Percentiles rank a stretch among this genome's conserved stretches.
Conservation (phyloP, 2,113 vertebrate species). For the Podarcis cretensis region DNA sequence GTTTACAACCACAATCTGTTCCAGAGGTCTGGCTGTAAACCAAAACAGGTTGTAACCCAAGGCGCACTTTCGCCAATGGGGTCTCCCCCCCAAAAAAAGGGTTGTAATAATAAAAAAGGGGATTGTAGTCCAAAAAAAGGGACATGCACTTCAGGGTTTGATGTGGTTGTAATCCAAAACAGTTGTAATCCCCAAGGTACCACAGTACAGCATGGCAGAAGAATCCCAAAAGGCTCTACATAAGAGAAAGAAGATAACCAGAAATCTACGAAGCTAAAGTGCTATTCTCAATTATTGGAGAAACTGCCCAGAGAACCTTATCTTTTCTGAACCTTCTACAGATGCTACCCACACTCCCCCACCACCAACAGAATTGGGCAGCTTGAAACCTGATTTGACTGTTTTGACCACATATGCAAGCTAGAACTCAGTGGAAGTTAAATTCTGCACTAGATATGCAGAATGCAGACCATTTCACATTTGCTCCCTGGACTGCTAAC, state of each 20-base stretch:
- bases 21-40: too few relatives aligned
- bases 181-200: too few relatives aligned
- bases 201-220: neutral
- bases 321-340: neutral
- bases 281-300: neutral
- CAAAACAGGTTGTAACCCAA: too few relatives aligned
- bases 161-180: too few relatives aligned
- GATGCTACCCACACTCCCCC: neutral
- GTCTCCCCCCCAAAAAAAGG: too few relatives aligned
- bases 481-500: conserved; percentile 50
- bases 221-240: neutral
- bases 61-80: too few relatives aligned
- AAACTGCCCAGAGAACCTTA: neutral
- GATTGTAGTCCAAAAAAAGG: too few relatives aligned
- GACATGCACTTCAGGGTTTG: too few relatives aligned
- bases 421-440: neutral
- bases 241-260: neutral
- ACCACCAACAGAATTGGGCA: too few relatives aligned
- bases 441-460: neutral
- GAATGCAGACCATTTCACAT: conserved; percentile 1
- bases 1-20: too few relatives aligned
- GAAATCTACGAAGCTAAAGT: too few relatives aligned
- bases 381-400: neutral
- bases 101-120: too few relatives aligned
- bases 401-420: neutral